Evolutionary conservation across 2,113 vertebrate genomes (phyloP), one percentile per base, ranked within the genome.

Genomic region (Eurystomus gularis): DNA sequence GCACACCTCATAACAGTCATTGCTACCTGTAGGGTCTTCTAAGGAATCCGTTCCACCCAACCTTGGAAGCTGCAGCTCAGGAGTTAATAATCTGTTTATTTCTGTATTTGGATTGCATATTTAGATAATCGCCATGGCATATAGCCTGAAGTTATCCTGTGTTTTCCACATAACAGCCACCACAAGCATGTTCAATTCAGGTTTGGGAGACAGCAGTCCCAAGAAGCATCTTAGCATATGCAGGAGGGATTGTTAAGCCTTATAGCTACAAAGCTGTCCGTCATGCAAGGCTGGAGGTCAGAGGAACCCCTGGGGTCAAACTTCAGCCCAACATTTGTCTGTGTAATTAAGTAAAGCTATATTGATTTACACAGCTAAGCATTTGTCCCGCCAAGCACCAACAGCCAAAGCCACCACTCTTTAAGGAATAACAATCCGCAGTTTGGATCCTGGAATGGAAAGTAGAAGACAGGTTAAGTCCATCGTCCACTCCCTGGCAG

Each of bases 291-390:
- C 49, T 79, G 49, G 55, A 68, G 17, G 17, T 24, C 16, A 40
- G 9, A 57, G 13, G 11, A 17, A 44, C 3, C 6, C 3, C 10
- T 3, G 2, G 3, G 33, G 2, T 42, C 57, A 69, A 49, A 52
- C 21, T 5, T 65, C 57, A 92, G 16, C 24, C 11, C n/a, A 73
- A 8, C 33, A 31, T n/a, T 80, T 46, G 4, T 39, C 51, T 51
- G 3, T 69, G 7, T n/a, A 37, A 69, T 69, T 39, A 14, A 75
- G 16, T 77, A 35, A 62, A 48, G 20, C 3, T 52, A 1, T 20
- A 9, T 12, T 52, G 6, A 42, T 73, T 90, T 66, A 23, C 37
- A 39, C 8, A 54, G n/a, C 37, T 61, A 54, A 58, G 4, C 26
- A 8, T 37, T 48, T 64, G 25, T 33, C n/a, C 19, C 21, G 60